Evolutionary conservation across 1,140 invertebrate species (phyloP), one percentile per base, ranked within the genome.

Genomic region (Sminthurinus signatus): DNA sequence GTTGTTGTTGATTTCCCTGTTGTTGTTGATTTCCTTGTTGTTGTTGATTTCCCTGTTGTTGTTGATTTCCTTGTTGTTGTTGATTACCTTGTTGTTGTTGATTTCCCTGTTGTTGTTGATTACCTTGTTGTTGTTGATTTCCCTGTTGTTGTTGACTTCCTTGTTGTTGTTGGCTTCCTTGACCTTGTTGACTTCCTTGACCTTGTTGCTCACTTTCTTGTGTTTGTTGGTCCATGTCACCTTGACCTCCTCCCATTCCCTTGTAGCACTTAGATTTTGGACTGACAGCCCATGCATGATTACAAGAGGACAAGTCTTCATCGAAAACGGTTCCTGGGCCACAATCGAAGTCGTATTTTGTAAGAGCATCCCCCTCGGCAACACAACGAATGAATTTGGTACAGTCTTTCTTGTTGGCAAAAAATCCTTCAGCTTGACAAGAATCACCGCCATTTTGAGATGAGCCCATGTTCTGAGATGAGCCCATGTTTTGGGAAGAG

Each of bases 301-400:
- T 85, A 74, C 87, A 89, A 14, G 79, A 77, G 75, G 82, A 76
- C 56, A 80, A 78, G 51, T 80, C 76, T 62, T 82, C 80, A 76
- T 88, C 86, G 85, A 85, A 89, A 60, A 86, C 81, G 10, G 87
- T 89, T 64, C 84, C 83, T 43, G 79, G 78, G 23, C 82, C 84
- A 73, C 87, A 89, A 12, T 78, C 78, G 75, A 85, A 89, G 68
- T 86, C 82, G 69, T 84, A 84, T 74, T 80, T 51, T 0, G 57
- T 69, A 28, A 46, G 51, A 31, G 15, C 19, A 17, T 25, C 42
- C 4, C 25, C 60, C 19, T 62, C 48, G 3, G 32, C 42, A 0
- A 84, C 81, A 60, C 83, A 85, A 70, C 81, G 77, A 70, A 83
- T 83, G 73, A 82, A 84, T 51, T 75, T 70, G 31, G 71, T 75